Base-by-base conservation (phyloP, 2,797 vertebrate species). In the Phoeniculus purpureus region DNA sequence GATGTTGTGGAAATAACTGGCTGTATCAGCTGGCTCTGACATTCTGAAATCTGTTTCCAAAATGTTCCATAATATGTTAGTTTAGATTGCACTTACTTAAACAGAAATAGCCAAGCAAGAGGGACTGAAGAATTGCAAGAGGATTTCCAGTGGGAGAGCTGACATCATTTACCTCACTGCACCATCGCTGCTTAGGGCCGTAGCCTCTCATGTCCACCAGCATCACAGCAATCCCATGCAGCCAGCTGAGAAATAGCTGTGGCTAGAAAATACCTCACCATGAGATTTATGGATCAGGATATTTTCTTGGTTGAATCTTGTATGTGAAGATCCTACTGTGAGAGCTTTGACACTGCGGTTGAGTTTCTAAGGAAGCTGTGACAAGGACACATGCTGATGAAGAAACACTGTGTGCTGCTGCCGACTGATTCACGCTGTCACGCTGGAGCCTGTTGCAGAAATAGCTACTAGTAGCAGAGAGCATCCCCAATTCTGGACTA, bases 401-500 rank as follows among this genome's bases (percentile, higher is more conserved):
- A 52, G 66, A 90, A 76, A 73, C 40, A 25, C 27, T 37, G 5
- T 66, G 10, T 2, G 2, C 52, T 70, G 40, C 12, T 80, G 55
- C 52, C 3, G 6, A 62, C 21, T 94, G 95, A 93, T 71, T 94
- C 93, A 89, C 1, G 1, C 48, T 22, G 65, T 75, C 88, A 85
- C 62, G 5, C 29, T 66, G n/a, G n/a, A 77, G 55, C 15, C 27
- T 32, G n/a, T 14, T 87, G 85, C 88, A 94, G 84, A 95, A 96
- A 91, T 89, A 93, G 52, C 84, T 83, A 12, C 45, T 73, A 64
- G 75, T 58, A 71, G 43, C 68, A 76, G 51, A 77, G 68, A 85
- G 12, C 68, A 82, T 93, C 88, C 70, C 81, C 75, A 94, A 81
- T 65, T 85, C 59, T 92, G 79, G 22, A 75, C 79, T 87, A 85